These are phyloP conservation scores for Kryptolebias marmoratus DNA, from an alignment of 2,113 vertebrate genomes.

Conservation along the genomic window DNA sequence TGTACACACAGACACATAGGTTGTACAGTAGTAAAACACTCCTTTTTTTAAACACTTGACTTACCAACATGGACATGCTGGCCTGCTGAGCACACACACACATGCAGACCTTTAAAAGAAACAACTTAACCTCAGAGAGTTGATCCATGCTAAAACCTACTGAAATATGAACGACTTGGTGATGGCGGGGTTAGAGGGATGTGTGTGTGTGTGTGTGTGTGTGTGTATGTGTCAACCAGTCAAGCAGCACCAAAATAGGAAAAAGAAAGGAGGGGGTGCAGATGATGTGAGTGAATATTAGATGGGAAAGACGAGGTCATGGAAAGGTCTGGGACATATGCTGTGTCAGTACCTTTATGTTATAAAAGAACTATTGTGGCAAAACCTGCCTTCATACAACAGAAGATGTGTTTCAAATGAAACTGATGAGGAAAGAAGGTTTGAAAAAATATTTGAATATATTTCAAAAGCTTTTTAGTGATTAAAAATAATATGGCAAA, in stretches of 20 bases:
- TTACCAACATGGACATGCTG: conserved; percentile 48
- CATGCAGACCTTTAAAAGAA: conserved; percentile 48
- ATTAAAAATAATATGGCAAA: not conserved
- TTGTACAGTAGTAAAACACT: conserved; percentile 35
- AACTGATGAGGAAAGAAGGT: not conserved
- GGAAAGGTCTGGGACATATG: conserved; percentile 56
- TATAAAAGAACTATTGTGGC: conserved; percentile 1
- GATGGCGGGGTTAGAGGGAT: not conserved
- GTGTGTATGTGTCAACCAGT: not conserved
- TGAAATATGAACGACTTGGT: conserved; percentile 67
- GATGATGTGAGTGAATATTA: conserved; percentile 58
- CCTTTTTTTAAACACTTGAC: conserved; percentile 55
- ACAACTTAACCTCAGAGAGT: conserved; percentile 67
- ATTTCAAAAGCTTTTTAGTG: not conserved
- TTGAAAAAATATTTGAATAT: not conserved
- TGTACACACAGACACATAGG: not conserved
- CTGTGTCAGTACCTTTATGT: conserved; percentile 52
- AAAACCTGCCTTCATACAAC: not conserved
- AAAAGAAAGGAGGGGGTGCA: conserved; percentile 18
- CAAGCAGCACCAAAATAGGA: conserved; percentile 39
- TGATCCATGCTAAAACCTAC: conserved; percentile 66
- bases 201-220: not conserved
- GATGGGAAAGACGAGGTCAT: conserved; percentile 52
- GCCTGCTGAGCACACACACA: conserved; percentile 31
- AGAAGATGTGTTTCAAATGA: not conserved